These are phyloP conservation scores for Choristoneura fumiferana DNA, from an alignment of 1,140 invertebrate genomes.

Conservation along the genomic window DNA sequence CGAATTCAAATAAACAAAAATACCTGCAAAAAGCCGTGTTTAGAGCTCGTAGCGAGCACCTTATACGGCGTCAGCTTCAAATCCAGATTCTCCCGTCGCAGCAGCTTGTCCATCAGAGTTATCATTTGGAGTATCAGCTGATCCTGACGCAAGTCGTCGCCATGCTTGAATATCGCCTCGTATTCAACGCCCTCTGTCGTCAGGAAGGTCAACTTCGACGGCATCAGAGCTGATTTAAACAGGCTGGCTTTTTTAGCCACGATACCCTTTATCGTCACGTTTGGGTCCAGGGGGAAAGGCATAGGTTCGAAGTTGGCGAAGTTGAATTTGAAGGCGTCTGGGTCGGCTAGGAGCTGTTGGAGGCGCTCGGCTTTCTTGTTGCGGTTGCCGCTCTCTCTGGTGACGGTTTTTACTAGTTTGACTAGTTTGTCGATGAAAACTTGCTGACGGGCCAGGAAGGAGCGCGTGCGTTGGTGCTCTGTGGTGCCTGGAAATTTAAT, in stretches of 20 bases:
- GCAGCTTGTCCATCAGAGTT: conserved; percentile 97
- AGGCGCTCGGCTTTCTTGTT: conserved; percentile 95
- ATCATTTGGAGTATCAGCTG: conserved; percentile 99
- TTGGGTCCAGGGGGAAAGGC: conserved; percentile 96
- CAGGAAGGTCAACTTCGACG: conserved; percentile 95
- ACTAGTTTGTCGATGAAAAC: conserved; percentile 95
- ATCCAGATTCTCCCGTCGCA: conserved; percentile 96
- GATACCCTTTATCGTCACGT: conserved; percentile 93
- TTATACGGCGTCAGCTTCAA: conserved; percentile 97
- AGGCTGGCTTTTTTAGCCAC: conserved; percentile 93
- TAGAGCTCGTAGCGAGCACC: conserved; percentile 94
- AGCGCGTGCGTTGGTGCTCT: conserved; percentile 84
- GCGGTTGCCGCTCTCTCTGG: conserved; percentile 93
- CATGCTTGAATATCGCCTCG: conserved; percentile 98
- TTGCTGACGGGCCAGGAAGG: conserved; percentile 89
- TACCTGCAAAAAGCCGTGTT: conserved; percentile 92
- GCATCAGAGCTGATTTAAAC: conserved; percentile 99
- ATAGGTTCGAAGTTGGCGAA: conserved; percentile 95
- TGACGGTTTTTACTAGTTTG: conserved; percentile 93
- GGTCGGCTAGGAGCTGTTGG: conserved; percentile 89
- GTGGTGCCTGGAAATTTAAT: conserved; percentile 75
- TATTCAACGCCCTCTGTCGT: conserved; percentile 92
- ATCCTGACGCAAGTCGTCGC: conserved; percentile 99
- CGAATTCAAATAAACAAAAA: too few species aligned
- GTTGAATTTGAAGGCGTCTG: conserved; percentile 91